Evolutionary conservation across 1,140 invertebrate species (phyloP), one percentile per base, ranked within the genome.

Genomic region (Penaeus chinensis): DNA sequence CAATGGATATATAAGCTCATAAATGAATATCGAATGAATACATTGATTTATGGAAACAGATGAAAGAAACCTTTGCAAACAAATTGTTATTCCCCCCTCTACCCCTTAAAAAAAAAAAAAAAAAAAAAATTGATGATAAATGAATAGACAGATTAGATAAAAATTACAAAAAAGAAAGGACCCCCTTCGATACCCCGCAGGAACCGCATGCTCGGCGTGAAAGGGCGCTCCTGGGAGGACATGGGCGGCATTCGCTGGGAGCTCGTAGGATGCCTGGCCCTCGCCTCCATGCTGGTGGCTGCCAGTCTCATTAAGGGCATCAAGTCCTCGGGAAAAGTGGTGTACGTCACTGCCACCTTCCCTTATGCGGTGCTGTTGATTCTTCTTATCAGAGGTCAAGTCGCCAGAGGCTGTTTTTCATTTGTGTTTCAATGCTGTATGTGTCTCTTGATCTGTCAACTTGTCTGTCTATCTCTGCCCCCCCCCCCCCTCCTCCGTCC

Each of bases 321-420:
- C 84, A 94, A 94, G 92, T 93, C 93, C 65, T 95, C 96, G 3
- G 96, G 96, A 79, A 98, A 90, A 85, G 90, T 90, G 42, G 89
- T 87, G 24, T 90, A 90, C 76, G 94, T 96, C 91, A 95, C 94
- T 83, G 95, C 95, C 5, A 92, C 95, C 76, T 95, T 95, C 91
- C 95, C 95, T 65, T 95, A 95, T 91, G 92, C 95, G 47, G 94
- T 95, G 84, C 92, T 95, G 87, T 90, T 94, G 80, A 93, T 95
- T 85, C 93, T 95, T 74, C 92, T 95, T 89, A 92, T 93, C 76
- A 92, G 94, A 89, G 94, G 94, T 27, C 42, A 62, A 18, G 5
- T 32, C 32, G 32, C 2, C 32, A 32, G 32, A 32, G 32, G 32
- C 32, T 32, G 32, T 32, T 32, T 32, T 32, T 32, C 32, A 32